These are phyloP conservation scores for Gobius niger DNA, from an alignment of 2,113 vertebrate genomes.

Conservation along the genomic window DNA sequence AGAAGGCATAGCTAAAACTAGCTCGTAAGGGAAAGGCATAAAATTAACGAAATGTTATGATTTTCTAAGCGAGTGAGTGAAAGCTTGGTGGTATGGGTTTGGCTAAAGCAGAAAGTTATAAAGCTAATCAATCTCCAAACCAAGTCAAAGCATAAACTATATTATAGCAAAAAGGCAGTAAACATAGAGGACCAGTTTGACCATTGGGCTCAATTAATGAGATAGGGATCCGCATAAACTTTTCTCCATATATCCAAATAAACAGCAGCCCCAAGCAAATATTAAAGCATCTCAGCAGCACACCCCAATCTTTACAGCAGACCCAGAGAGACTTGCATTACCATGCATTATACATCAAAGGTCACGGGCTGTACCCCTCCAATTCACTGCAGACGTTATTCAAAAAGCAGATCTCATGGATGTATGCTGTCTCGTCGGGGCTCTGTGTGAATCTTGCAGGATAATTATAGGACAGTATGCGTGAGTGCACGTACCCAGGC, in stretches of 20 bases:
- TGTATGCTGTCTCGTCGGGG: not conserved
- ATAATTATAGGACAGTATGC: not conserved
- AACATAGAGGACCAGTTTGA: not conserved
- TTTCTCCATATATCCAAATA: not conserved
- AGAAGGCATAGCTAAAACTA: no score
- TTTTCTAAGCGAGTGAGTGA: no score
- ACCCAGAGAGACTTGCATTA: not conserved
- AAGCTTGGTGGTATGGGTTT: no score
- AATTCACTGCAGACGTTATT: not conserved
- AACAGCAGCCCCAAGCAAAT: not conserved
- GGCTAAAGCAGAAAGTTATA: no score
- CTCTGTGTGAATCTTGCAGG: not conserved
- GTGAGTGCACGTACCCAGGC: conserved; percentile 82
- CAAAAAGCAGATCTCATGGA: not conserved
- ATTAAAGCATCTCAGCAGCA: not conserved
- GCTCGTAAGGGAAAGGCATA: no score
- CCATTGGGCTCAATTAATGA: not conserved
- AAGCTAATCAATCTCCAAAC: no score
- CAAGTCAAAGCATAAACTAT: no score
- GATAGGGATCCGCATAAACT: not conserved
- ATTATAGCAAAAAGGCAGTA: not conserved
- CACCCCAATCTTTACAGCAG: not conserved
- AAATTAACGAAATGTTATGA: no score
- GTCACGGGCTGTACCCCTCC: not conserved
- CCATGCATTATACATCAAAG: conserved; percentile 9